These are phyloP conservation scores for Berghia stephanieae DNA, from an alignment of 1,140 invertebrate genomes.

Conservation along the genomic window DNA sequence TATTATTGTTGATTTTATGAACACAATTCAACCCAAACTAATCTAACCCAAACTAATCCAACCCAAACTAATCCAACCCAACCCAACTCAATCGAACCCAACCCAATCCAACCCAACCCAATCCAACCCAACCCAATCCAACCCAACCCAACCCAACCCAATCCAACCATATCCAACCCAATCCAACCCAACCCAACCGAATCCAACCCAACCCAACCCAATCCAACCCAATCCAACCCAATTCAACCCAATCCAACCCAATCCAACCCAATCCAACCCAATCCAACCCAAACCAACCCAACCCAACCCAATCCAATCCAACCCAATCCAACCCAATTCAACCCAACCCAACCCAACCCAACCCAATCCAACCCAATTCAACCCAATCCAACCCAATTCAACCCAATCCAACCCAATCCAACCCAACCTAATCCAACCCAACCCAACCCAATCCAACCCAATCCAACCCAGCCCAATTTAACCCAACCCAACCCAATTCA, in stretches of 20 bases:
- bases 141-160: too few species aligned
- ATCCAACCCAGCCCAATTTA: too few species aligned
- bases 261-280: conserved; percentile 14
- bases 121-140: not conserved
- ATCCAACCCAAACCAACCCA: not conserved
- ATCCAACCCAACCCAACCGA: too few species aligned
- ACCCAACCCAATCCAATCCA: conserved; percentile 8
- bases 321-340: conserved; percentile 18
- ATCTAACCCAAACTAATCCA: conserved; percentile 1
- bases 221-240: conserved; percentile 15
- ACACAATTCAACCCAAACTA: conserved; percentile 10
- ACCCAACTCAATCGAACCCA: conserved; percentile 14
- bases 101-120: conserved; percentile 11
- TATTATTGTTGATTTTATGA: not conserved
- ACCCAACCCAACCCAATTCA: too few species aligned
- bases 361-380: too few species aligned
- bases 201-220: not conserved
- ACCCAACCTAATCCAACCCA: too few species aligned
- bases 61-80: not conserved
- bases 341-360: not conserved
- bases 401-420: too few species aligned
- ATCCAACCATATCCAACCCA: too few species aligned
- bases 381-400: too few species aligned
- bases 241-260: conserved; percentile 14
- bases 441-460: too few species aligned